Evolutionary conservation across 2,113 vertebrate genomes (phyloP), one percentile per base, ranked within the genome.

Genomic region (Calyptommatus sinebrachiatus): DNA sequence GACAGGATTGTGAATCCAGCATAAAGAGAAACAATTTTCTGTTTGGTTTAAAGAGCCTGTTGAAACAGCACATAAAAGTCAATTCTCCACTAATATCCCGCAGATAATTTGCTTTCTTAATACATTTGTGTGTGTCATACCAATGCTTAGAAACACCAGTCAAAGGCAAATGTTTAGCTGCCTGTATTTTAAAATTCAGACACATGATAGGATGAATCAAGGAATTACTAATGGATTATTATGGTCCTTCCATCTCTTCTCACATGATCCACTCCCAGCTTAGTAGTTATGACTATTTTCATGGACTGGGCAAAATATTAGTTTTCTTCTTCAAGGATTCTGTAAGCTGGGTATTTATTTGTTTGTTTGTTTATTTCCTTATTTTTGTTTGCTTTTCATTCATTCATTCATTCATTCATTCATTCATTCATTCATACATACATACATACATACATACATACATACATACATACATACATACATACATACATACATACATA

Each of bases 121-220:
- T 21, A 31, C 8, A 66, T 28, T 28, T 14, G 65, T 31, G 18
- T 3, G 53, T 73, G n/a, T 14, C 24, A 48, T 73, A 35, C 35
- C n/a, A 62, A 46, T 28, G 28, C 57, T n/a, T 75, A 75, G 62
- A 81, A 29, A 8, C 35, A 61, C 16, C 26, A 74, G 60, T 80
- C 41, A 8, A 73, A 48, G 60, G 20, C 35, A 60, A 53, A 6
- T 35, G 21, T 48, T 22, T 26, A 18, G 48, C 46, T 21, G 48
- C 22, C 46, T 70, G 35, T 18, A 62, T 80, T 73, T 24, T 61
- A 77, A 46, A 41, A 70, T 68, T 82, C 62, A 78, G 77, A 53
- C 69, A 22, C 24, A 66, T 69, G 66, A 83, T n/a, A 45, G 67
- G 71, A 24, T 66, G 63, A 77, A 79, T 81, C 45, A 71, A 41